Percentiles rank a stretch among this genome's conserved stretches.
phyloP scores from a whole-genome alignment of 1,140 invertebrate species.

The Drosophila ficusphila region DNA sequence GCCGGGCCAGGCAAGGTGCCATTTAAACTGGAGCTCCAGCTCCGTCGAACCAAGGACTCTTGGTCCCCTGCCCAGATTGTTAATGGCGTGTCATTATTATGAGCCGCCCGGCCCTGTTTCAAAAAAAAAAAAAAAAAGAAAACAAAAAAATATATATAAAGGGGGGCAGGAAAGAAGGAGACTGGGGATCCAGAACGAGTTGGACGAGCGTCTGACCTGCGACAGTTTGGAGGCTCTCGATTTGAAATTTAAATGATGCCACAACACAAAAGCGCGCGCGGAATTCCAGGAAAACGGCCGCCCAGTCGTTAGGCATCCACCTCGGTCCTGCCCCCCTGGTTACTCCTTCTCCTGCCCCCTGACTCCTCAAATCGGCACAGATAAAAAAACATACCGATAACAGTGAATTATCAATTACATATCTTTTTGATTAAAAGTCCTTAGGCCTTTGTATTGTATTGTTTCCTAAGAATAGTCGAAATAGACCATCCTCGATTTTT shows the following conservation, averaged over 20 bases:
- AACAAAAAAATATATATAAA: too few relatives aligned
- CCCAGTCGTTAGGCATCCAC: conserved; percentile 54
- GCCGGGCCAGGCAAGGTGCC: conserved; percentile 61
- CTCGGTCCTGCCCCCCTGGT: conserved; percentile 3
- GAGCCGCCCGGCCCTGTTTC: conserved; percentile 52
- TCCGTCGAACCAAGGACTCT: conserved; percentile 28
- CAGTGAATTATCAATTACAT: too few relatives aligned
- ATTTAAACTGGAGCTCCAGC: conserved; percentile 71
- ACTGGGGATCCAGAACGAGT: conserved; percentile 30
- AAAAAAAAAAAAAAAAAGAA: too few relatives aligned
- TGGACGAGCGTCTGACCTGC: conserved; percentile 65
- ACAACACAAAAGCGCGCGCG: conserved; percentile 66
- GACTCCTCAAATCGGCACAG: background rate
- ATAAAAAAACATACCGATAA: background rate
- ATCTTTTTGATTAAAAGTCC: too few relatives aligned
- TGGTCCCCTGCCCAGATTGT: conserved; percentile 53
- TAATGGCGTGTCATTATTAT: conserved; percentile 82
- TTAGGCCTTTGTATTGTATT: too few relatives aligned
- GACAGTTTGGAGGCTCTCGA: conserved; percentile 71
- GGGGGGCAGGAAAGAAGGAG: background rate
- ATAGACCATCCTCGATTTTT: too few relatives aligned
- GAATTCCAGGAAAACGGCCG: conserved; percentile 76
- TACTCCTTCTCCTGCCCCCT: background rate
- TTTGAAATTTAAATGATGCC: conserved; percentile 79
- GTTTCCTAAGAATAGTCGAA: too few relatives aligned